A percentile compares a stretch with the other conserved stretches of the same genome.
These are phyloP conservation scores for Anguilla japonica DNA, from an alignment of 2,113 vertebrate genomes.

Conservation along the genomic window DNA sequence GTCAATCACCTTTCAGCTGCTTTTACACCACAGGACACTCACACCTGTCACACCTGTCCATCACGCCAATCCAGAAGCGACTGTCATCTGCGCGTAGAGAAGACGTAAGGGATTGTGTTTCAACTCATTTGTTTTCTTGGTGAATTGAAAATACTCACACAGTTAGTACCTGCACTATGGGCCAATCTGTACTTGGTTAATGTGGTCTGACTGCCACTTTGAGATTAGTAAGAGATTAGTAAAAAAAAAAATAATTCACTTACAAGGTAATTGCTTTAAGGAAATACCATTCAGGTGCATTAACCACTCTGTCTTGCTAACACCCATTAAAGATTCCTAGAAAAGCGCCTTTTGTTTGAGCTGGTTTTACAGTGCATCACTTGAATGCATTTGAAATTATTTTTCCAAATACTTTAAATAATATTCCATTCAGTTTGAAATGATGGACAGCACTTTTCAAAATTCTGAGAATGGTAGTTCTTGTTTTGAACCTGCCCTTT, in stretches of 20 bases:
- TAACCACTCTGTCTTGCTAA: not conserved
- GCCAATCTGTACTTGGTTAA: not conserved
- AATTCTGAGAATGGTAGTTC: too few species aligned
- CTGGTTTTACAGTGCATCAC: too few species aligned
- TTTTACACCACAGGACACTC: not conserved
- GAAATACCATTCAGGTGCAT: not conserved
- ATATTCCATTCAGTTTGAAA: too few species aligned
- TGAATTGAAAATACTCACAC: not conserved
- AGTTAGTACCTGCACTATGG: not conserved
- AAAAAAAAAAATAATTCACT: too few species aligned
- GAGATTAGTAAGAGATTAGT: not conserved
- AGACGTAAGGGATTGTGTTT: constrained; percentile 1
- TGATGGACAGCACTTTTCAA: too few species aligned
- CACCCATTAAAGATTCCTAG: not conserved
- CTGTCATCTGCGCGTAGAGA: not conserved
- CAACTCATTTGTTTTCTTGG: not conserved
- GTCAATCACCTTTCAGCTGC: not conserved
- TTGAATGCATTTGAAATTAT: too few species aligned
- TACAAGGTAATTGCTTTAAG: not conserved
- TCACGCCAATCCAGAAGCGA: not conserved
- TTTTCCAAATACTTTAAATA: too few species aligned
- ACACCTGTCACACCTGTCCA: not conserved
- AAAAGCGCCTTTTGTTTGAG: not conserved
- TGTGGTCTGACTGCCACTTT: too few species aligned
- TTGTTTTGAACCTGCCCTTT: too few species aligned